A percentile compares a stretch with the other conserved stretches of the same genome.
Evolutionary conservation across 2,797 vertebrate genomes (phyloP).

Genomic region (Distichodus sexfasciatus): DNA sequence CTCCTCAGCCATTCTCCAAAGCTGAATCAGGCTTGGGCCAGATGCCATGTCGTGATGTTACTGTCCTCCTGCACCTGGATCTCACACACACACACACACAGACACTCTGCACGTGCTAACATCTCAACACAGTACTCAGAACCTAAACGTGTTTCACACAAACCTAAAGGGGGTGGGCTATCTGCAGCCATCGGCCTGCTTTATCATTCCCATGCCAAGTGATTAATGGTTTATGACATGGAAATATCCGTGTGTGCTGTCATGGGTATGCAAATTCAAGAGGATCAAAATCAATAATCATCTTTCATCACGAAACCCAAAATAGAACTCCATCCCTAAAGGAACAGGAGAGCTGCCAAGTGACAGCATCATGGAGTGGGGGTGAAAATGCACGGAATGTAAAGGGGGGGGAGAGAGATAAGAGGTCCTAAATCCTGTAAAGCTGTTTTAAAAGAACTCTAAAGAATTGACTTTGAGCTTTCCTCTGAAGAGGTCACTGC

Average conservation of each 20-base stretch:
- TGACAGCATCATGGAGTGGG: background rate
- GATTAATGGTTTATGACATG: constrained; percentile 3
- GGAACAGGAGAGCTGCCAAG: constrained; percentile 4
- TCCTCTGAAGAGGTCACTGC: background rate
- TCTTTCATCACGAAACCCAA: constrained; percentile 12
- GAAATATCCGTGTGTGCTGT: background rate
- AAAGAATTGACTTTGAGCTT: background rate
- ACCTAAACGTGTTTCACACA: background rate
- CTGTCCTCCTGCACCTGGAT: constrained; percentile 16
- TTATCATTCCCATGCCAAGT: constrained; percentile 1
- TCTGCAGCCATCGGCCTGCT: background rate
- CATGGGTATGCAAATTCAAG: no score
- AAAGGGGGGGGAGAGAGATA: background rate
- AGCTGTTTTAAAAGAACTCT: background rate
- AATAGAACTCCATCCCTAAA: constrained; percentile 10
- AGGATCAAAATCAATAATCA: constrained; percentile 17
- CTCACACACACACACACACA: background rate
- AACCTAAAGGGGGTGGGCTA: background rate
- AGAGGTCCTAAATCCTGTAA: background rate
- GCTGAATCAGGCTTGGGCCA: background rate
- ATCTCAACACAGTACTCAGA: background rate
- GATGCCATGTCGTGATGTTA: constrained; percentile 2
- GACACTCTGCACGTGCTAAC: background rate
- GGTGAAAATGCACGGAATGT: background rate
- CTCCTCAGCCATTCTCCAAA: background rate